Percentiles rank a stretch among this genome's conserved stretches.
Conservation (phyloP, 2,797 vertebrate genomes). For the Aulostomus chinensis region DNA sequence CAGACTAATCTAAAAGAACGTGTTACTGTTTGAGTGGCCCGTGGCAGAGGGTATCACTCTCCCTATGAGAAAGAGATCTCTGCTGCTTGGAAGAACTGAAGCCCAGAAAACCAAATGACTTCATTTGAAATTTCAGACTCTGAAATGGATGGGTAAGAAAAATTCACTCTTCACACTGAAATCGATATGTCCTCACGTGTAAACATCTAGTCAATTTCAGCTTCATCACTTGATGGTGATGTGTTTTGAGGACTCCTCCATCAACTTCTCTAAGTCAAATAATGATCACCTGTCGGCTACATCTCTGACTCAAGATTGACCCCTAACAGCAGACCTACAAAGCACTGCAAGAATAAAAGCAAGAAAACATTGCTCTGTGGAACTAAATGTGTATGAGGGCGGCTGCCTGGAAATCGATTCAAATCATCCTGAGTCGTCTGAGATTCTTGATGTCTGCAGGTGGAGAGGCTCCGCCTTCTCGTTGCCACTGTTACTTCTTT, state of each 20-base stretch:
- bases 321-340: neutral
- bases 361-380: no score
- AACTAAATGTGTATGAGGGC: no score
- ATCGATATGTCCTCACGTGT: slow-evolving; percentile 44
- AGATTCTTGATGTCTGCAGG: no score
- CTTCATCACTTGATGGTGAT: slow-evolving; percentile 10
- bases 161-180: slow-evolving; percentile 42
- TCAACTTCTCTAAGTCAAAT: slow-evolving; percentile 25
- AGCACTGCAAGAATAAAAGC: slow-evolving; percentile 2
- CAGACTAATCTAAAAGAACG: slow-evolving; percentile 61
- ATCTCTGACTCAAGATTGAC: slow-evolving; percentile 27
- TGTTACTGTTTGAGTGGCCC: slow-evolving; percentile 36
- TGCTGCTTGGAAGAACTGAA: no score
- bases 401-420: no score
- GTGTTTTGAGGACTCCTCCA: slow-evolving; percentile 24
- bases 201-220: slow-evolving; percentile 31
- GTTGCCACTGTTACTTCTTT: no score
- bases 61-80: neutral
- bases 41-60: slow-evolving; percentile 37
- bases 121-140: slow-evolving; percentile 31
- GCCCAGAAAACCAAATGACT: no score
- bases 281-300: slow-evolving; percentile 35
- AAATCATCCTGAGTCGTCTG: no score
- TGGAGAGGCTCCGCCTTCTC: no score
- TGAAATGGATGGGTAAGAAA: slow-evolving; percentile 15